These are phyloP conservation scores for Pelecanus crispus DNA, from an alignment of 2,113 vertebrate genomes.

Conservation along the genomic window DNA sequence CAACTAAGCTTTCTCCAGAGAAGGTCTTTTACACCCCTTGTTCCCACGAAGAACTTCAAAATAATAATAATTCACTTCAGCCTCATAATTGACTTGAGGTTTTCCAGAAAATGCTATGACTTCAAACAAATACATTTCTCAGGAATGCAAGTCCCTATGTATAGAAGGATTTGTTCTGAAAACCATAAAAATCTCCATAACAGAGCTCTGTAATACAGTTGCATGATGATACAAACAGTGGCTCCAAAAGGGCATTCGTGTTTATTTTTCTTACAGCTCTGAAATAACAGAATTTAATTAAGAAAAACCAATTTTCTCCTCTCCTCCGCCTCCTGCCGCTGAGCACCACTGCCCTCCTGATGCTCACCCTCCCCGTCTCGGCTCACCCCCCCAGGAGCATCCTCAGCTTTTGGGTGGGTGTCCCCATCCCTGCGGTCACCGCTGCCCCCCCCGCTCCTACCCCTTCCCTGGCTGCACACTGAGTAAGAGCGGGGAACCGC, in stretches of 20 bases:
- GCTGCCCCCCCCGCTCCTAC: background rate
- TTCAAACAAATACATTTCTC: background rate
- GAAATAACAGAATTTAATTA: background rate
- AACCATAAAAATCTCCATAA: background rate
- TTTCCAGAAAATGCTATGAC: background rate
- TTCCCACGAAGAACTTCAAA: background rate
- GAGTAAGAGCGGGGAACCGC: background rate
- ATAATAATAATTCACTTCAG: background rate
- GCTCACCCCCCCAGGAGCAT: background rate
- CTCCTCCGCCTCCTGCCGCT: background rate
- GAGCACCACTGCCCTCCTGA: background rate
- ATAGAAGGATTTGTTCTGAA: background rate
- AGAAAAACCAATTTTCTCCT: background rate
- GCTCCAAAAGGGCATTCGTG: background rate
- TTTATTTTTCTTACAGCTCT: background rate
- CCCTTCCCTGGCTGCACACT: fast-evolving
- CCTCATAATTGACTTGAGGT: background rate
- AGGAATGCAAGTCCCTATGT: background rate
- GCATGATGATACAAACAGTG: background rate
- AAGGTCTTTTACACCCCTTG: background rate
- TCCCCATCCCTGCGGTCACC: background rate
- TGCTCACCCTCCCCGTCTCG: fast-evolving
- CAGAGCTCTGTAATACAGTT: background rate
- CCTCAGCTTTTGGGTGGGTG: background rate
- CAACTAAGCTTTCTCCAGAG: background rate